Evolutionary conservation across 2,113 vertebrate genomes (phyloP), one percentile per base, ranked within the genome.

Genomic region (Nettapus auritus): DNA sequence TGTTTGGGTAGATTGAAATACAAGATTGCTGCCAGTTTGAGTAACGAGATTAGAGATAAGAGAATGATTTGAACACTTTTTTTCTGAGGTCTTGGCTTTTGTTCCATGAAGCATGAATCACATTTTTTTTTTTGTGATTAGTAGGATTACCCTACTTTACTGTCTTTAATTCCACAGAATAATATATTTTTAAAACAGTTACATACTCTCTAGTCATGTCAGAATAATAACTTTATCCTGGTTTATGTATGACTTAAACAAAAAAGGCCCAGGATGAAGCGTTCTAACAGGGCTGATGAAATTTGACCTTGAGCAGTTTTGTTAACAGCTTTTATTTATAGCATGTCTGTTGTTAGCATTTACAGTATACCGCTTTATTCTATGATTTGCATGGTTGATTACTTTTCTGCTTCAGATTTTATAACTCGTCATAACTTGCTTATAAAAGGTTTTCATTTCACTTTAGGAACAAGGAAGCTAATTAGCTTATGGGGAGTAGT

Each of bases 261-360:
- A 33, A 85, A 63, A 75, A 59, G 69, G 12, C 68, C 60, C 38
- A 57, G 66, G 75, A 82, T 81, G 56, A 64, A 42, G 10, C 76
- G 40, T 69, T 89, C 14, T 29, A 60, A 73, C 29, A 89, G 40
- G 19, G 57, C 62, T 94, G 78, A 75, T 88, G 77, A 79, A 92
- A 71, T 90, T 84, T 93, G 89, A 96, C 89, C 92, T 92, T 92
- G 74, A 87, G 60, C 75, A 53, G 50, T 86, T 90, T 93, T 77
- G 38, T 88, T 86, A 70, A 75, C 68, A 96, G 75, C 57, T 88
- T 90, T 89, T 95, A 94, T 94, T 96, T 96, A 94, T 90, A 96
- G 90, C 70, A 46, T 89, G 28, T 56, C 57, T 91, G 25, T 90
- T 95, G 79, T 95, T 92, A 93, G 40, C 62, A 82, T 89, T 90